Base-by-base conservation (phyloP, 2,888 invertebrate species). In the Sarcophaga caerulescens region DNA sequence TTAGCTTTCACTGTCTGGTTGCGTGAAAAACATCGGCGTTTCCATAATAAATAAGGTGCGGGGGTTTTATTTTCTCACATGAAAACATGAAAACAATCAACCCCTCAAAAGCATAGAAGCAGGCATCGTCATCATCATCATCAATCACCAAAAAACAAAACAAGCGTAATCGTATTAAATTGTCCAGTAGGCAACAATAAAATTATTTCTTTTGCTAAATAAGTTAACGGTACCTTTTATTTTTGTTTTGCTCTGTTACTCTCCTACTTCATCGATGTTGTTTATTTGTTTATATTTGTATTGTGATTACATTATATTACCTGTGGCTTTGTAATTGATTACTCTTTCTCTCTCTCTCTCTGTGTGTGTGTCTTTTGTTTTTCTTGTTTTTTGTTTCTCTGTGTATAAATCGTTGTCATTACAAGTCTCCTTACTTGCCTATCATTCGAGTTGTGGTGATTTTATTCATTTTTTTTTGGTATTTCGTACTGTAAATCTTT, bases 201-300 rank as follows among this genome's bases (percentile, higher is more conserved):
- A 57, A 25, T 14, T 3, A 2, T 10, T n/a, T 71, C 14, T 19
- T 6, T 47, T 52, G 12, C 2, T 14, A 10, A 35, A 35, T 10
- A 35, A 35, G 35, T 35, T 35, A 52, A 52, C 52, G 52, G 35
- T 35, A 35, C 35, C 17, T 52, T 52, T 52, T 52, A 52, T 52
- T 52, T 52, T 47, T 14, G 12, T 47, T 17, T 52, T 17, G 5
- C 17, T 52, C 17, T 52, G 0, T 52, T 52, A 14, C 5, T 52
- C 17, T 52, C 12, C 17, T 17, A 17, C 35, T 35, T 17, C 17
- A 14, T 14, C 1, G 10, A 4, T 17, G 12, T 45, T 63, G 71
- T 77, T 65, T 60, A n/a, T 59, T 70, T 81, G 70, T 85, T 85
- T 78, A 70, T 81, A 78, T 85, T 85, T 78, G 62, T 19, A 3